These are phyloP conservation scores for Leucopsar rothschildi DNA, from an alignment of 2,113 vertebrate species.

Conservation along the genomic window DNA sequence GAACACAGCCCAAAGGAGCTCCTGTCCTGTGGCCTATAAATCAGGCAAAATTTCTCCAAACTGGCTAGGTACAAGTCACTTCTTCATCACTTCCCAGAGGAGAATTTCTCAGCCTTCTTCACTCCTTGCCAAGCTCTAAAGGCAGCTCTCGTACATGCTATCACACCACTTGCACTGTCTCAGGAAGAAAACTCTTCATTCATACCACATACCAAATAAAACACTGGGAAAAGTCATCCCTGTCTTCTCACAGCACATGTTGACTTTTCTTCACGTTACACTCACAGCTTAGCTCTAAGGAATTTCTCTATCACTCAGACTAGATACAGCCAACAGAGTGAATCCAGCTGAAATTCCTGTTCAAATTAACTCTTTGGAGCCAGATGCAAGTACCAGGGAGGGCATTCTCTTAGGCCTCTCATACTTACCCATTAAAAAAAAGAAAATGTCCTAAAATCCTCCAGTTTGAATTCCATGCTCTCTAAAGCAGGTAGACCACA, in stretches of 20 bases:
- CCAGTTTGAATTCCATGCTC: background rate
- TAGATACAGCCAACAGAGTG: slow-evolving; percentile 4
- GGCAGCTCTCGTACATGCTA: background rate
- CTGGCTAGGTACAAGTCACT: background rate
- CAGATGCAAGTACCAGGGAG: background rate
- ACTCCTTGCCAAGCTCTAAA: background rate
- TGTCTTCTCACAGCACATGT: background rate
- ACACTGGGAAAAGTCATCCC: background rate
- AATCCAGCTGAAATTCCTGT: slow-evolving; percentile 9
- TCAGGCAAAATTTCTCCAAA: background rate
- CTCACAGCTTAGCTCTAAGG: slow-evolving; percentile 9
- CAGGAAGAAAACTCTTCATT: background rate
- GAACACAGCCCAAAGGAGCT: background rate
- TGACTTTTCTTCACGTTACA: slow-evolving; percentile 32
- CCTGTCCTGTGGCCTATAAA: background rate
- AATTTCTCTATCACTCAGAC: slow-evolving; percentile 30
- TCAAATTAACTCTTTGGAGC: slow-evolving; percentile 18
- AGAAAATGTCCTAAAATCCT: background rate
- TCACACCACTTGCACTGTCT: background rate
- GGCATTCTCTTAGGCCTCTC: background rate
- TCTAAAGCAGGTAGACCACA: background rate
- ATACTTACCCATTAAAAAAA: background rate
- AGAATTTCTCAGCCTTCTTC: background rate
- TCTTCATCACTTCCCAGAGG: background rate
- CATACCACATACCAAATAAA: background rate